Base-by-base conservation (phyloP, 1,140 invertebrate genomes). In the Sinella curviseta region DNA sequence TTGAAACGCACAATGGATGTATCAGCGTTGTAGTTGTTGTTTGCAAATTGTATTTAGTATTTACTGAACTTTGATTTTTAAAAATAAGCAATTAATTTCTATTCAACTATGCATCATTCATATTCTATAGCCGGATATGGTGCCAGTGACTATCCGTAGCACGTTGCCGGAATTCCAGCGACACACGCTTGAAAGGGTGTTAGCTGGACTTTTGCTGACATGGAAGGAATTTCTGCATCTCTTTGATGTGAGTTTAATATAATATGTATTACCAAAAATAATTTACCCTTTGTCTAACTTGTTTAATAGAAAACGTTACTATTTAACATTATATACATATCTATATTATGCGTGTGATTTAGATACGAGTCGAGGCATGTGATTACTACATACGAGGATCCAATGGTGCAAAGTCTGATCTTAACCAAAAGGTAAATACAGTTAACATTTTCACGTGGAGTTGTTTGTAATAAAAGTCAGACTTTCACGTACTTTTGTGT, bases 201-300 rank as follows among this genome's bases (percentile, higher is more conserved):
- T 78, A 17, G 54, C 74, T 17, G 78, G 78, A 65, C 16, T 75
- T 2, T 31, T 74, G 16, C 73, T 74, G 20, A 78, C 70, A 26
- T 78, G 78, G 78, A 20, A 60, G 1, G 78, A 78, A n/a, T 78
- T 78, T 75, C 73, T 78, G 3, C 12, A 36, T 1, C 33, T 75
- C 1, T 39, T 39, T 26, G 73, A 24, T 8, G 73, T 75, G 24
- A 75, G 73, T 75, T 39, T 14, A 39, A 26, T 30, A 48, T 17
- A 48, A n/a, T 48, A 8, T 48, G 17, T 17, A 48, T 4, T 48
- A n/a, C n/a, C n/a, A n/a, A n/a, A n/a, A n/a, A n/a, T n/a, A n/a
- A n/a, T n/a, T n/a, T n/a, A n/a, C n/a, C n/a, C n/a, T n/a, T n/a
- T n/a, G n/a, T n/a, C n/a, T n/a, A n/a, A n/a, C n/a, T n/a, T n/a